phyloP scores from a whole-genome alignment of 2,888 invertebrate genomes.

The Hyles lineata region DNA sequence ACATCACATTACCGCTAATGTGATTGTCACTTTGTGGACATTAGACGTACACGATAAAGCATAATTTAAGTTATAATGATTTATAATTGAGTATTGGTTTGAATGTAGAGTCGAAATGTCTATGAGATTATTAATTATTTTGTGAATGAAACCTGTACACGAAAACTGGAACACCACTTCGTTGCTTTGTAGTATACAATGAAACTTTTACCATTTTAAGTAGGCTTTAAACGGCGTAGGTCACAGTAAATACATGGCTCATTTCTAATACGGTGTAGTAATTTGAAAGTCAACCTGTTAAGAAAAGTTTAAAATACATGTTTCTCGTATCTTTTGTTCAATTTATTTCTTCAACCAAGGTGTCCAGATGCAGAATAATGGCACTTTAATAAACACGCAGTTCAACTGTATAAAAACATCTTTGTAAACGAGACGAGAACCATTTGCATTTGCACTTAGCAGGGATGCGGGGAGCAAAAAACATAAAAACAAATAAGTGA shows the following conservation, averaged over 20 bases:
- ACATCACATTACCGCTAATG: background rate
- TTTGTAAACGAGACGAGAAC: slow-evolving; percentile 75
- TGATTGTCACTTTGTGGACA: background rate
- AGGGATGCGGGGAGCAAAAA: slow-evolving; percentile 64
- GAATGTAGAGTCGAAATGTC: too few species aligned
- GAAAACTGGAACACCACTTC: background rate
- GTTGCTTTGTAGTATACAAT: background rate
- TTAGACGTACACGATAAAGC: background rate
- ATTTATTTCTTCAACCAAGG: slow-evolving; percentile 45
- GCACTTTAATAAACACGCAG: slow-evolving; percentile 65
- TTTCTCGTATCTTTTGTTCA: background rate
- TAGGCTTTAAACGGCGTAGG: too few species aligned
- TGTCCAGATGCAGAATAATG: slow-evolving; percentile 52
- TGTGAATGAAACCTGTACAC: background rate
- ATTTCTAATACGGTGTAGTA: too few species aligned
- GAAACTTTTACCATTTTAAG: background rate
- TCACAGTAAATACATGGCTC: too few species aligned
- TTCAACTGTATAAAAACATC: slow-evolving; percentile 71
- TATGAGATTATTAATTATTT: background rate
- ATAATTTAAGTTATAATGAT: background rate
- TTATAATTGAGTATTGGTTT: background rate
- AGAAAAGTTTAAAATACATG: background rate
- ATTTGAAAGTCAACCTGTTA: background rate
- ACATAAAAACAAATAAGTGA: slow-evolving; percentile 58
- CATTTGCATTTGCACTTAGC: slow-evolving; percentile 79